phyloP scores from a whole-genome alignment of 1,140 invertebrate genomes.

The Drosophila bocki region DNA sequence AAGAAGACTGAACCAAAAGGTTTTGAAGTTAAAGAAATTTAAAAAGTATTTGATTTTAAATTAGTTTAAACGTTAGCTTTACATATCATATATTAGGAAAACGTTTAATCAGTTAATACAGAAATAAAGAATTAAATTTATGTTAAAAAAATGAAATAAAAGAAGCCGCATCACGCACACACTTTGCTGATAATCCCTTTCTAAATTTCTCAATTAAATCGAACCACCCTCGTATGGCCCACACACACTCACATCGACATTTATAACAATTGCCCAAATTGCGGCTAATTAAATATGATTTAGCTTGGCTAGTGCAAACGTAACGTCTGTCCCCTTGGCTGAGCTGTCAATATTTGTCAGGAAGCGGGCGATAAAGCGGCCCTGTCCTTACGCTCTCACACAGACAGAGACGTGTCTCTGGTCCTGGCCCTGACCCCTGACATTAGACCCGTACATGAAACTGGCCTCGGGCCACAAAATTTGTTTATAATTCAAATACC shows the following conservation, averaged over 20 bases:
- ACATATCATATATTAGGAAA: neutral
- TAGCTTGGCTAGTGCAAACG: slow-evolving; percentile 41
- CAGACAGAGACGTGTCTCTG: slow-evolving; percentile 13
- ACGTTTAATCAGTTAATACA: no score
- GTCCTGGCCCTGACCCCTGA: slow-evolving; percentile 70
- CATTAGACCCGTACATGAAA: slow-evolving; percentile 57
- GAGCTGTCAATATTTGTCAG: slow-evolving; percentile 63
- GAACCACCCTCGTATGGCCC: neutral
- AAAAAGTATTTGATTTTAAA: neutral
- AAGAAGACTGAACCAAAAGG: neutral
- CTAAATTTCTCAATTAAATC: neutral
- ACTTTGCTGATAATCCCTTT: no score
- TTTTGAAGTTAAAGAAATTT: rapidly evolving
- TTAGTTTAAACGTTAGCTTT: neutral
- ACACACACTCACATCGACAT: slow-evolving; percentile 18
- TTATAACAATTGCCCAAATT: slow-evolving; percentile 58
- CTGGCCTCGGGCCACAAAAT: slow-evolving; percentile 72
- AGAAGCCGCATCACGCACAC: neutral
- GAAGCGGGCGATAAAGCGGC: slow-evolving; percentile 26
- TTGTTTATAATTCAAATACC: slow-evolving; percentile 79
- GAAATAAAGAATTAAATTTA: no score
- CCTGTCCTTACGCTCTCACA: slow-evolving; percentile 54
- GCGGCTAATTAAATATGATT: slow-evolving; percentile 70
- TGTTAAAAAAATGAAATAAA: no score
- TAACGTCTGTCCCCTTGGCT: slow-evolving; percentile 33